A percentile compares a stretch with the other conserved stretches of the same genome.
These are phyloP conservation scores for Agrilus planipennis DNA, from an alignment of 1,140 invertebrate genomes.

Conservation along the genomic window DNA sequence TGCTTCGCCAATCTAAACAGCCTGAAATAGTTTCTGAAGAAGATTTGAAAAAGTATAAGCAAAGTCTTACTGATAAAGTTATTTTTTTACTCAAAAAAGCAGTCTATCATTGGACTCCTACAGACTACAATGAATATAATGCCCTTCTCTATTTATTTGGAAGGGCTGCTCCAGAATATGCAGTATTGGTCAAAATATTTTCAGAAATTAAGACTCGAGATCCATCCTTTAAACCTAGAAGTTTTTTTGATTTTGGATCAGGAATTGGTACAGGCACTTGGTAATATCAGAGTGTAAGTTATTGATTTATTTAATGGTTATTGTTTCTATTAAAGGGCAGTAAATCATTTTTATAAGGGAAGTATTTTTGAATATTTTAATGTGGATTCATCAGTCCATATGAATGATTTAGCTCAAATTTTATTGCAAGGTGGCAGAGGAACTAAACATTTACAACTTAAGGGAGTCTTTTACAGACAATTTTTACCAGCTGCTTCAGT, in stretches of 20 bases:
- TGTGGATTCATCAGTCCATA: slow-evolving; percentile 64
- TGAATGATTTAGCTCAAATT: slow-evolving; percentile 66
- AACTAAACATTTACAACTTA: slow-evolving; percentile 41
- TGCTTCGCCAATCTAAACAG: slow-evolving; percentile 36
- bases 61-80: slow-evolving; percentile 25
- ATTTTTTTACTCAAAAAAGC: slow-evolving; percentile 40
- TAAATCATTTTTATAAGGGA: slow-evolving; percentile 54
- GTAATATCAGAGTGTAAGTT: slow-evolving; percentile 30
- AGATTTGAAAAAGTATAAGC: slow-evolving; percentile 22
- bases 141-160: slow-evolving; percentile 55
- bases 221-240: slow-evolving; percentile 57
- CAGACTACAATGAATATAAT: slow-evolving; percentile 52
- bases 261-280: slow-evolving; percentile 75
- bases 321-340: slow-evolving; percentile 45
- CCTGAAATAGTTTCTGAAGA: slow-evolving; percentile 43
- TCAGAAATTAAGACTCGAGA: slow-evolving; percentile 55
- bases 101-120: slow-evolving; percentile 58
- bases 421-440: slow-evolving; percentile 54
- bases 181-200: slow-evolving; percentile 56
- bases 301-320: background rate
- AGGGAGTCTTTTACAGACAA: slow-evolving; percentile 61
- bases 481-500: slow-evolving; percentile 60
- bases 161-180: slow-evolving; percentile 62
- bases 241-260: slow-evolving; percentile 83
- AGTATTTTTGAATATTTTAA: slow-evolving; percentile 68